Evolutionary conservation across 2,113 vertebrate genomes (phyloP).

Genomic region (Mobula birostris): DNA sequence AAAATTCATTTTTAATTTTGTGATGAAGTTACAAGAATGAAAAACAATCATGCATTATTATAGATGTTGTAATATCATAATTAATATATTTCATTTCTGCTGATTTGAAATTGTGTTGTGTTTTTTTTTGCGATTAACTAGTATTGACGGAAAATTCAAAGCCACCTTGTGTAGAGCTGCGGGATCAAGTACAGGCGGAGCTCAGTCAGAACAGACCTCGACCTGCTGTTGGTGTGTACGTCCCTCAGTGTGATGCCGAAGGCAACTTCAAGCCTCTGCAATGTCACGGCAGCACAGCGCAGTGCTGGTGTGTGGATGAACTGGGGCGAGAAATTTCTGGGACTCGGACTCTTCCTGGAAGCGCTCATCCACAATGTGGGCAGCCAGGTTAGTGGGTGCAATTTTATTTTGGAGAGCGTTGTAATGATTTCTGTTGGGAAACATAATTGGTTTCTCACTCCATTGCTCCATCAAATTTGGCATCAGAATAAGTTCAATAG

Average conservation of each 20-base stretch:
- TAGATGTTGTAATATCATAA: neutral
- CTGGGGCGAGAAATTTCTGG: slow-evolving; percentile 63
- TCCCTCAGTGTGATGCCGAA: slow-evolving; percentile 67
- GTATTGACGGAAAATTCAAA: slow-evolving; percentile 27
- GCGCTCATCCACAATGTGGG: slow-evolving; percentile 48
- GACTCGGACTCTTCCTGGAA: slow-evolving; percentile 58
- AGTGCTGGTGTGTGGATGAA: slow-evolving; percentile 76
- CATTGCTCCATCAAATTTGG: neutral
- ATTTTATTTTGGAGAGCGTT: neutral
- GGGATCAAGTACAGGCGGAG: slow-evolving; percentile 49
- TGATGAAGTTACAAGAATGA: neutral
- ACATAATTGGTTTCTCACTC: neutral
- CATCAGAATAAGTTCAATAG: neutral
- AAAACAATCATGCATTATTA: neutral
- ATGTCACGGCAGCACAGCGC: slow-evolving; percentile 66
- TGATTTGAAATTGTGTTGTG: neutral
- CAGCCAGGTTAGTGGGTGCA: slow-evolving; percentile 55
- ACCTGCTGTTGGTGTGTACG: slow-evolving; percentile 45
- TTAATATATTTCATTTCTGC: neutral
- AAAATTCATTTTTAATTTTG: neutral
- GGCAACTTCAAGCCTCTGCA: slow-evolving; percentile 66
- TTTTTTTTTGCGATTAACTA: neutral
- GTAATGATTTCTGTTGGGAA: neutral
- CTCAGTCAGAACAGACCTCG: slow-evolving; percentile 40
- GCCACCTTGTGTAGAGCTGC: slow-evolving; percentile 61